Evolutionary conservation across 2,113 vertebrate genomes (phyloP).

Genomic region (Poeciliopsis turrubarensis): DNA sequence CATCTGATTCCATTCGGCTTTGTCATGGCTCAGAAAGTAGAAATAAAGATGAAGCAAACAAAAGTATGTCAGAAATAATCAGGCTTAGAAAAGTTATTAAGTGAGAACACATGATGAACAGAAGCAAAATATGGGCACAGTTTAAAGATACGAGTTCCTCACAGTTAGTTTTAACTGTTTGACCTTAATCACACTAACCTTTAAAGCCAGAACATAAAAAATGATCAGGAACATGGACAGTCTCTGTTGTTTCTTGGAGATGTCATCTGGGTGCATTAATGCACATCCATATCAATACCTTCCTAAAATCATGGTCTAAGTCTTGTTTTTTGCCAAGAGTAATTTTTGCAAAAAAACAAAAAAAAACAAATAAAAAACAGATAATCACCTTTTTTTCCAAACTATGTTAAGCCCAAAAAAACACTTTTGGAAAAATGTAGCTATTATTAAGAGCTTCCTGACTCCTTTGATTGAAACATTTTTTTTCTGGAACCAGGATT

Average conservation of each 20-base stretch:
- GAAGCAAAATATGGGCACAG: conserved; percentile 2
- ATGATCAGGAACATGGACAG: not conserved
- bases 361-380: too few relatives aligned
- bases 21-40: conserved; percentile 17
- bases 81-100: not conserved
- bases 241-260: not conserved
- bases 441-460: not conserved
- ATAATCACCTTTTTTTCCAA: too few relatives aligned
- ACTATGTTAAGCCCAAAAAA: too few relatives aligned
- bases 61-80: conserved; percentile 36
- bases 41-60: not conserved
- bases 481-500: not conserved
- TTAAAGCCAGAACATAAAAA: not conserved
- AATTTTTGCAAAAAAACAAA: too few relatives aligned
- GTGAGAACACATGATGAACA: not conserved
- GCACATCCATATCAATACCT: too few relatives aligned
- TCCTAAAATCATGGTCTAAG: too few relatives aligned
- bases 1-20: conserved; percentile 32
- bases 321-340: too few relatives aligned
- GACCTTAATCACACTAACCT: not conserved
- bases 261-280: not conserved
- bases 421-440: too few relatives aligned
- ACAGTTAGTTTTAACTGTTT: not conserved
- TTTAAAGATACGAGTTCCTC: conserved; percentile 13
- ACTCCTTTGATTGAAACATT: not conserved